Evolutionary conservation across 2,113 vertebrate genomes (phyloP), one percentile per base, ranked within the genome.

Genomic region (Promerops cafer): DNA sequence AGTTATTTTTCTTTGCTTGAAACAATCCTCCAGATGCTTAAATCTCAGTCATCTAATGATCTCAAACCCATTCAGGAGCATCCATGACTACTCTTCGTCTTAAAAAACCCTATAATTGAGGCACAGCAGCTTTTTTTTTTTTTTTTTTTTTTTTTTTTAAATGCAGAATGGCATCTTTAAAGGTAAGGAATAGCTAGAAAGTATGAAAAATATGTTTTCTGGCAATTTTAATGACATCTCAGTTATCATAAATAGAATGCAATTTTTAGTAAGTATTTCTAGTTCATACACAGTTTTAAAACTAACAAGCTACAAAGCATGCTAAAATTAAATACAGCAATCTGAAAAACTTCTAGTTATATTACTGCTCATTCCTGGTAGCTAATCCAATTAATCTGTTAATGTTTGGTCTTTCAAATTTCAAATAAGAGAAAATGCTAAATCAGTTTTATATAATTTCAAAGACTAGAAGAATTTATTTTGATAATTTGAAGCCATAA

Each of bases 1-100:
- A 72, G 35, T 64, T 97, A 16, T 83, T 90, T 85, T 61, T 85
- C 37, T 79, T 90, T 96, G 56, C 44, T 94, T 94, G 63, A 89
- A 45, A 97, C 93, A 97, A 81, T 37, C 33, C 59, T 42, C 78
- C n/a, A 52, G 13, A n/a, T 83, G 52, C 91, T 93, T 64, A 59
- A 93, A 96, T 94, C 61, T 87, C 33, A 80, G 65, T 65, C 87
- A 93, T 39, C 49, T 96, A 94, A 96, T 75, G 89, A 95, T 59
- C 53, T 96, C 23, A 94, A 90, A 83, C 39, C 4, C 13, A 89
- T 86, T 90, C 76, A 56, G 68, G 30, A 95, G 13, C 19, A 95
- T 84, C 71, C 60, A 40, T 40, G 47, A 59, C 13, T 28, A 56
- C 23, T 37, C 18, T 89, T 95, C 9, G 17, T 94, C 61, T 81